Evolutionary conservation across 2,888 invertebrate species (phyloP), one percentile per base, ranked within the genome.

Genomic region (Aphelenchoides bicaudatus): DNA sequence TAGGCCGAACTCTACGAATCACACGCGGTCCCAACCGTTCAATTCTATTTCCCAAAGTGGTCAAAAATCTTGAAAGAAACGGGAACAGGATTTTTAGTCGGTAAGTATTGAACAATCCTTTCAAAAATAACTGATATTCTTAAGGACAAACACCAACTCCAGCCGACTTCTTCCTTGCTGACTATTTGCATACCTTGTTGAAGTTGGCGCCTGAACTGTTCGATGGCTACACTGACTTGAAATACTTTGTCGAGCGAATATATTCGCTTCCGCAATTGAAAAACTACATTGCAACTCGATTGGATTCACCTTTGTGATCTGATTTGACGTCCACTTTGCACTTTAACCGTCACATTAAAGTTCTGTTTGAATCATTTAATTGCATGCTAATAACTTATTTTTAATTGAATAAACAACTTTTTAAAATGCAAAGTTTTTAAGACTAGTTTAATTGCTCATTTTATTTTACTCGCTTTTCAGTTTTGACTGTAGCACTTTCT

Each of bases 11-110:
- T 54, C 2, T 54, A 27, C 58, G 13, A 58, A 19, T 30, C 19
- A 13, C 19, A 21, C n/a, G 27, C 28, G 1, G 8, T 21, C 16
- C 55, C 55, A 10, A 27, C 28, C n/a, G 23, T 28, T n/a, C 21
- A 54, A 39, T 23, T 46, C 19, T 54, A 54, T 29, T 54, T 54
- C 55, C 6, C 16, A 8, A 46, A 46, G 8, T 46, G 21, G 16
- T 16, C 16, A 8, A 13, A 19, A 1, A 16, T 16, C 2, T 19
- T 54, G 21, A 13, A 54, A 8, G 19, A 46, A 23, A 46, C 19
- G 10, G 55, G 55, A 10, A 54, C 25, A 19, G 55, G 55, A 2
- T 54, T 28, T 54, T 31, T 54, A 16, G 55, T 54, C n/a, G 52
- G 52, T 1, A 51, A 51, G 8, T 21, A 28, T 19, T n/a, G n/a